Percentiles rank a stretch among this genome's conserved stretches.
Evolutionary conservation across 2,113 vertebrate species (phyloP).

Genomic region (Sporophila hypoxantha): DNA sequence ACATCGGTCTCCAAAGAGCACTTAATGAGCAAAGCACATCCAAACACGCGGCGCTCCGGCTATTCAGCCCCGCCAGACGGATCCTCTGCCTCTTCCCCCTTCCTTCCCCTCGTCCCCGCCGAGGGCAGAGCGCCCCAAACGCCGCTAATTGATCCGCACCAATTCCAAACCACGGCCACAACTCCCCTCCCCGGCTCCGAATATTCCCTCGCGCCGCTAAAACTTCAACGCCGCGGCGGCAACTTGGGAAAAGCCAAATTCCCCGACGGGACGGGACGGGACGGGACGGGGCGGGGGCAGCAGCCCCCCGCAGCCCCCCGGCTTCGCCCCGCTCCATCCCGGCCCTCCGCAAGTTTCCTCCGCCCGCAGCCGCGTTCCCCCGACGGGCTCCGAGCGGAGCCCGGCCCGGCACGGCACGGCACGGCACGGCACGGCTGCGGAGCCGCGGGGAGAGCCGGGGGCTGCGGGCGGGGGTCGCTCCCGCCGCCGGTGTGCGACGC

Average conservation of each 20-base stretch:
- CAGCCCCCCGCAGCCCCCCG: background rate
- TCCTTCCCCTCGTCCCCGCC: background rate
- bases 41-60: conserved; percentile 66
- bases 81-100: conserved; percentile 61
- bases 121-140: conserved; percentile 20
- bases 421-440: background rate
- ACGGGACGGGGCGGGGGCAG: background rate
- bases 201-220: background rate
- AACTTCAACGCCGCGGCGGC: background rate
- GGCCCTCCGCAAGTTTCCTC: background rate
- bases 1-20: conserved; percentile 74
- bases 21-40: conserved; percentile 77
- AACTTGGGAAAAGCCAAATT: background rate
- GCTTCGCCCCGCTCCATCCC: background rate
- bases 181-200: background rate
- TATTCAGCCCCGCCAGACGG: conserved; percentile 75
- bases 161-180: background rate
- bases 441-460: background rate
- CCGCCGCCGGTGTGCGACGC: background rate
- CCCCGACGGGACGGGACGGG: background rate
- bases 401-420: background rate
- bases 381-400: background rate
- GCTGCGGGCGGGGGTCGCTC: background rate
- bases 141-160: conserved; percentile 56
- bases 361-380: background rate